phyloP scores from a whole-genome alignment of 1,140 invertebrate species.

The Meloidogyne exigua region DNA sequence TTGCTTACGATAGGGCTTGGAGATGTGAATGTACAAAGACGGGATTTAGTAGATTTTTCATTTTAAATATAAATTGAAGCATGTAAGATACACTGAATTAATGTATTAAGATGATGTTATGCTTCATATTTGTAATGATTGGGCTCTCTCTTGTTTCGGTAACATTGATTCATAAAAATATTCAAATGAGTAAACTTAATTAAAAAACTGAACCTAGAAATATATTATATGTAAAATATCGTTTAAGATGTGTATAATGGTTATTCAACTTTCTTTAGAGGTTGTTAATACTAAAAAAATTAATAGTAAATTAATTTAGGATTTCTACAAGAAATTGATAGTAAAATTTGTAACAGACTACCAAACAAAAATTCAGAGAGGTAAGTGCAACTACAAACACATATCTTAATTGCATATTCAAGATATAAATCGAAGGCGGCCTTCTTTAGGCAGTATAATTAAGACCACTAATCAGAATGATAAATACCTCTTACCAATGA shows the following conservation, averaged over 20 bases:
- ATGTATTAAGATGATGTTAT: slow-evolving; percentile 52
- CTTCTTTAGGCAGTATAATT: background rate
- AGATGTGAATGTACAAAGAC: slow-evolving; percentile 51
- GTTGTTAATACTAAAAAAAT: slow-evolving; percentile 20
- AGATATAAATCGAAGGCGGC: background rate
- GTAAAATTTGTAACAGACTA: slow-evolving; percentile 61
- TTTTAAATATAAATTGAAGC: background rate
- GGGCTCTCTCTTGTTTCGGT: slow-evolving; percentile 51
- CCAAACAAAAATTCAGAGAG: slow-evolving; percentile 61
- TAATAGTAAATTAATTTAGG: slow-evolving; percentile 20
- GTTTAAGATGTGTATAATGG: slow-evolving; percentile 56
- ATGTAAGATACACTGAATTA: background rate
- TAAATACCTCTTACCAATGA: background rate
- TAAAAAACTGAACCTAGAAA: no score
- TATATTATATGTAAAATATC: no score
- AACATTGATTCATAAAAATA: background rate
- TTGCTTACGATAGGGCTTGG: slow-evolving; percentile 53
- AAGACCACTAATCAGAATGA: background rate
- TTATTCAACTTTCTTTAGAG: slow-evolving; percentile 58
- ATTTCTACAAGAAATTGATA: slow-evolving; percentile 55
- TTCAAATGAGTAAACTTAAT: no score
- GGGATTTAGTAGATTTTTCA: slow-evolving; percentile 44
- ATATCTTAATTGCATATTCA: no score
- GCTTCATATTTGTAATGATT: slow-evolving; percentile 59
- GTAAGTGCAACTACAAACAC: slow-evolving; percentile 7